Base-by-base conservation (phyloP, 2,888 invertebrate species). In the Deilephila elpenor region DNA sequence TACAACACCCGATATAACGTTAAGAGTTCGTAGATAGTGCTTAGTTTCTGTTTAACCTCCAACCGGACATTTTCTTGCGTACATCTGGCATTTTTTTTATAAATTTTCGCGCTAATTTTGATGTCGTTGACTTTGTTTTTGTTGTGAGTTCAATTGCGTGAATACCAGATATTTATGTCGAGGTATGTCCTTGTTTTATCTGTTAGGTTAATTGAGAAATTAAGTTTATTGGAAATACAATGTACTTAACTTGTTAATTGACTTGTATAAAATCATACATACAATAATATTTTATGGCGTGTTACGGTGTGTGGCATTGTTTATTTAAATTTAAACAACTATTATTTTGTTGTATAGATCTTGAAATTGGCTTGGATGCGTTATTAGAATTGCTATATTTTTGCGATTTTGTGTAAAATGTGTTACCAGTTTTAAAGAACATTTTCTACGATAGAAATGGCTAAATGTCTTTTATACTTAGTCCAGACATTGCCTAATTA, bases 41-140 rank as follows among this genome's bases (percentile, higher is more conserved):
- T 67, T 67, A 67, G 64, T 67, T 44, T 67, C 20, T 5, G 25
- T 44, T 44, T 67, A 67, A 64, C 64, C 64, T 67, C 44, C 64
- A 44, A 25, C 14, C 64, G 37, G 64, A 3, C 64, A 17, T 25
- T 20, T 44, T 20, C 14, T 44, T 11, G 37, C 20, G 37, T 11
- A 25, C 44, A 20, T 64, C 44, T 67, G 20, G 51, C 17, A 44
- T 67, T 20, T 37, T 51, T 37, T 67, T 5, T 8, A 64, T 2
- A 44, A 17, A 44, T 37, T 51, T 25, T 20, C 17, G 14, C 44
- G 37, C 37, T 64, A 64, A 29, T 25, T 51, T 67, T 51, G 44
- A 25, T 51, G 56, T 56, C 56, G 53, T 56, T 56, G 56, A 56
- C 53, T 19, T 56, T 56, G 56, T 56, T 53, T 53, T 56, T 56